phyloP scores from a whole-genome alignment of 2,888 invertebrate species.

The Ophioninae sp. region DNA sequence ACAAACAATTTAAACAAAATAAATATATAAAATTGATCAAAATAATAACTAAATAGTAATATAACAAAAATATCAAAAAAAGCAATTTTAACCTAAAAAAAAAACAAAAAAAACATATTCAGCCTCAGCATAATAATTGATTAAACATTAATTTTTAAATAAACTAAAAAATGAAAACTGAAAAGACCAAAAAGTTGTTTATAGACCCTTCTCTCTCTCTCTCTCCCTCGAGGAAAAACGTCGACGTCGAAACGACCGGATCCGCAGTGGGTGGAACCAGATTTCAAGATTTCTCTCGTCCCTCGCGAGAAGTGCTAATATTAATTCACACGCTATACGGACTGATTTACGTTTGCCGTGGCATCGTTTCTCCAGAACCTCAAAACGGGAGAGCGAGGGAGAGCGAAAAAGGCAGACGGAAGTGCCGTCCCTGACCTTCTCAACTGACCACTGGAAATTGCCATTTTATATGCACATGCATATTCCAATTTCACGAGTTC shows the following conservation, averaged over 20 bases:
- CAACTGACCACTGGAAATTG: constrained; percentile 45
- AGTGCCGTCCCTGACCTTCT: constrained; percentile 63
- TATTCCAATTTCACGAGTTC: constrained; percentile 53
- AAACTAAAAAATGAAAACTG: no score
- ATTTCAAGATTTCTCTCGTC: constrained; percentile 54
- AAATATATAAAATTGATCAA: no score
- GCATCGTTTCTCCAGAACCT: constrained; percentile 50
- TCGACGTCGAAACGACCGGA: constrained; percentile 37
- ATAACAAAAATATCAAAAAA: no score
- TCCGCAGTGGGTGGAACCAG: constrained; percentile 61
- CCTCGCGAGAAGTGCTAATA: constrained; percentile 39
- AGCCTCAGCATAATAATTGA: no score
- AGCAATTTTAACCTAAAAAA: no score
- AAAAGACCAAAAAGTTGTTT: no score
- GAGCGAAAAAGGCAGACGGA: not conserved
- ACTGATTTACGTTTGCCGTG: constrained; percentile 60
- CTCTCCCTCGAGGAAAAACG: constrained; percentile 4
- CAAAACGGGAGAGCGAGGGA: constrained; percentile 5
- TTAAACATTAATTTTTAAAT: no score
- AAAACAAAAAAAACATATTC: no score
- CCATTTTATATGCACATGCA: constrained; percentile 15
- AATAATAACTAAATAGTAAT: no score
- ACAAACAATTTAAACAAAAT: no score
- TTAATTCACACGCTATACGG: constrained; percentile 42
- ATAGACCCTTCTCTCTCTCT: constrained; percentile 13